Conservation (phyloP, 1,140 invertebrate species). For the Heterodera carotae region DNA sequence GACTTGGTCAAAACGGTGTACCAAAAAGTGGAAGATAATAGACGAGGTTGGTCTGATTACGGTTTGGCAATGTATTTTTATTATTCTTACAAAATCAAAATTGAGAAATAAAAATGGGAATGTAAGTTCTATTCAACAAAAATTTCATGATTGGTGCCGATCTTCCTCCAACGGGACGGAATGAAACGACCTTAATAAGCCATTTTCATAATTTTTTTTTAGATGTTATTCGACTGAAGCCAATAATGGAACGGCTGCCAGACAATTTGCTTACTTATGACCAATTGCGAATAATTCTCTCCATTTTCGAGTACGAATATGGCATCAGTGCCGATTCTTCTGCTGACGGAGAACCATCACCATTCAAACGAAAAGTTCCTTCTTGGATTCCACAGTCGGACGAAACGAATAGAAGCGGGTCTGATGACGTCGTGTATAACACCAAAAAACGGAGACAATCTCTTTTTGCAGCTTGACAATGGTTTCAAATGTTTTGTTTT, state of each 20-base stretch:
- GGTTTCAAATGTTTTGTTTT: too few relatives aligned
- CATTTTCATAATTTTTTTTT: too few relatives aligned
- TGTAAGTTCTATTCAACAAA: too few relatives aligned
- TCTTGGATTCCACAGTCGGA: slow-evolving; percentile 9
- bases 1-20: slow-evolving; percentile 21
- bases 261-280: slow-evolving; percentile 26
- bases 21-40: slow-evolving; percentile 28
- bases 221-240: slow-evolving; percentile 36
- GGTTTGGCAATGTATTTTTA: too few relatives aligned
- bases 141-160: too few relatives aligned
- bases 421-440: neutral
- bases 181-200: too few relatives aligned
- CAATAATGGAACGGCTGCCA: slow-evolving; percentile 43
- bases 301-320: slow-evolving; percentile 45
- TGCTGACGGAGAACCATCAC: neutral
- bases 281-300: slow-evolving; percentile 32
- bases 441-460: neutral
- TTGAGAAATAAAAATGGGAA: too few relatives aligned
- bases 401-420: neutral
- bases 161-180: too few relatives aligned
- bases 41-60: slow-evolving; percentile 23
- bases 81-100: too few relatives aligned
- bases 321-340: slow-evolving; percentile 16
- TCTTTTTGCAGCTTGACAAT: neutral
- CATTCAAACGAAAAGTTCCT: neutral